Evolutionary conservation across 2,113 vertebrate species (phyloP).

Genomic region (Paradoxurus hermaphroditus): DNA sequence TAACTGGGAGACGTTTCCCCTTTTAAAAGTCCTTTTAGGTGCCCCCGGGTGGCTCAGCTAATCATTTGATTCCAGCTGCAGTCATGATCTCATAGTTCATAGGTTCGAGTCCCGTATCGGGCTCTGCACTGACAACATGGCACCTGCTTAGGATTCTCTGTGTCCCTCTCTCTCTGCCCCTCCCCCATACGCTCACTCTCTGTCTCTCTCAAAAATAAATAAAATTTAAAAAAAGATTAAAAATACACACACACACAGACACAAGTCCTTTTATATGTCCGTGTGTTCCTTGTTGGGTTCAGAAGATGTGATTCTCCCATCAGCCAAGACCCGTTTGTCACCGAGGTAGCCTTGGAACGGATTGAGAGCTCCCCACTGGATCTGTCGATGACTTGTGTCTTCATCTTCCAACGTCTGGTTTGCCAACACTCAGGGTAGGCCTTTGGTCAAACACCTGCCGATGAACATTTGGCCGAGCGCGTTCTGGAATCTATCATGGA

Average conservation of each 20-base stretch:
- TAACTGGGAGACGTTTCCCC: background rate
- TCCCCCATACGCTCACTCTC: too few relatives aligned
- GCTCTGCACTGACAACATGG: too few relatives aligned
- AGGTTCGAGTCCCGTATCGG: too few relatives aligned
- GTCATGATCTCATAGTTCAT: too few relatives aligned
- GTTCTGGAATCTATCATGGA: background rate
- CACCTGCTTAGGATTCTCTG: too few relatives aligned
- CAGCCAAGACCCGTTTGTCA: background rate
- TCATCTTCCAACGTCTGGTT: background rate
- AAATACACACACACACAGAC: too few relatives aligned
- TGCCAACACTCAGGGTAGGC: background rate
- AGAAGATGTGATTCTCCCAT: background rate
- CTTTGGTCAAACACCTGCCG: background rate
- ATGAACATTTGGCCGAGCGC: background rate
- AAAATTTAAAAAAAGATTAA: too few relatives aligned
- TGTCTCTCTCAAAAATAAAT: too few relatives aligned
- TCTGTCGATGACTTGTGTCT: fast-evolving
- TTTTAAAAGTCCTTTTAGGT: background rate
- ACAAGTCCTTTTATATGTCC: background rate
- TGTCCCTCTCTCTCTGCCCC: too few relatives aligned
- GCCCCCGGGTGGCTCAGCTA: too few relatives aligned
- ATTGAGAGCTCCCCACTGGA: fast-evolving
- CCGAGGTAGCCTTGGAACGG: background rate
- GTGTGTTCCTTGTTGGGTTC: background rate
- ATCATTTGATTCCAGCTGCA: too few relatives aligned